Percentiles rank a stretch among this genome's conserved stretches.
Evolutionary conservation across 2,113 vertebrate genomes (phyloP).

Genomic region (Gobio gobio): DNA sequence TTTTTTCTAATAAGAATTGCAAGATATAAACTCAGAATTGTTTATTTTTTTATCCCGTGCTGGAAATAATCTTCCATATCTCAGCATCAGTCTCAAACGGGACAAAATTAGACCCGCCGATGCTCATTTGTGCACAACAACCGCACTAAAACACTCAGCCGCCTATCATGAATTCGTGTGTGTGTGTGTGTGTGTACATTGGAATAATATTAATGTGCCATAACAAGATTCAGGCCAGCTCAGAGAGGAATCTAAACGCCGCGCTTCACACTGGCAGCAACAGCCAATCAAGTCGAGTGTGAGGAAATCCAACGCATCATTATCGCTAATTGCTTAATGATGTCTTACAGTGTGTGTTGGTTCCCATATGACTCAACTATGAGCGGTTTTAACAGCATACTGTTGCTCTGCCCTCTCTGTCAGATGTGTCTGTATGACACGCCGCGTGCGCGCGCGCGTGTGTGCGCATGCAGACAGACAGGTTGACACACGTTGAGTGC

Average conservation of each 20-base stretch:
- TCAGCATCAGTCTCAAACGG: not conserved
- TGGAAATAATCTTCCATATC: too few relatives aligned
- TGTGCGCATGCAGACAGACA: constrained; percentile 46
- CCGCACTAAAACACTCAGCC: not conserved
- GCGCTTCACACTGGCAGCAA: constrained; percentile 8
- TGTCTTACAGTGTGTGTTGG: constrained; percentile 32
- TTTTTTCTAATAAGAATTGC: too few relatives aligned
- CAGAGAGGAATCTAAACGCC: not conserved
- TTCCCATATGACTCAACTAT: constrained; percentile 44
- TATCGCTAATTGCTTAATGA: constrained; percentile 40
- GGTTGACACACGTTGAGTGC: constrained; percentile 59
- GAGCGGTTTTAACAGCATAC: constrained; percentile 34
- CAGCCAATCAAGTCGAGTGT: constrained; percentile 20
- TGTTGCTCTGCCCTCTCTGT: constrained; percentile 32
- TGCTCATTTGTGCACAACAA: not conserved
- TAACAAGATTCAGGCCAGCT: not conserved
- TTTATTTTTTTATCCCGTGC: too few relatives aligned
- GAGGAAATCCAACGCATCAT: constrained; percentile 11
- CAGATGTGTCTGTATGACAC: constrained; percentile 15
- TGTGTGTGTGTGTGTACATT: not conserved
- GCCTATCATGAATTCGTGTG: not conserved
- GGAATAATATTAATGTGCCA: not conserved
- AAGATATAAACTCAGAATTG: too few relatives aligned
- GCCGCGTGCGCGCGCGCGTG: not conserved
- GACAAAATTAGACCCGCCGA: not conserved